Evolutionary conservation across 2,113 vertebrate species (phyloP), one percentile per base, ranked within the genome.

Genomic region (Butastur rufipennis): DNA sequence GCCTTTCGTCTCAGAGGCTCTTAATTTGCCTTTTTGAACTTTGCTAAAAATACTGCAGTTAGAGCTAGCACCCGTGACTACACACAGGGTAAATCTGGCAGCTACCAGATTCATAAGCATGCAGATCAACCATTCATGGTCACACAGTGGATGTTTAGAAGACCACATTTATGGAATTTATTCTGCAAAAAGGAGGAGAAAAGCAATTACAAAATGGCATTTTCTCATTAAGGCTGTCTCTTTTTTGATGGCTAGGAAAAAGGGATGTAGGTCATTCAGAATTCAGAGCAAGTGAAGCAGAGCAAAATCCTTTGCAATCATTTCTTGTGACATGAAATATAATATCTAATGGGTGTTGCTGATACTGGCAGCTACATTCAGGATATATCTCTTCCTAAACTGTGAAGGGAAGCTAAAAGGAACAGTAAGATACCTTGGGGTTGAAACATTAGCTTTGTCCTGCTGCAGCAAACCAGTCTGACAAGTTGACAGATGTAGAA

Each of bases 271-370:
- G 70, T 90, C 81, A 66, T 92, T 80, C 81, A 77, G 80, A 86
- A 91, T 96, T 87, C 92, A 86, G 81, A 90, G 71, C 36, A 93
- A 93, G 53, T 26, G 62, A 95, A 95, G 67, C 38, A 74, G 13
- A 93, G 82, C 27, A 88, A 93, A 96, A 86, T 13, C 47, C 20
- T 71, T 74, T 4, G 9, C 63, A 88, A 62, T 65, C 19, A 88
- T 92, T 88, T 70, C 23, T 74, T 86, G 48, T 92, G 79, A 80
- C 66, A 52, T 52, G 38, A 91, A 93, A 89, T 93, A 89, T 25
- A 72, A 45, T 71, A 72, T 85, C 16, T 82, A 95, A 85, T 38
- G 48, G 62, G 13, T 88, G 70, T 67, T 96, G 42, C 52, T 87
- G 52, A 55, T 81, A 75, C 43, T 84, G 47, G 43, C 36, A 94